These are phyloP conservation scores for Drosophila basisetae DNA, from an alignment of 2,888 invertebrate genomes.

Conservation along the genomic window DNA sequence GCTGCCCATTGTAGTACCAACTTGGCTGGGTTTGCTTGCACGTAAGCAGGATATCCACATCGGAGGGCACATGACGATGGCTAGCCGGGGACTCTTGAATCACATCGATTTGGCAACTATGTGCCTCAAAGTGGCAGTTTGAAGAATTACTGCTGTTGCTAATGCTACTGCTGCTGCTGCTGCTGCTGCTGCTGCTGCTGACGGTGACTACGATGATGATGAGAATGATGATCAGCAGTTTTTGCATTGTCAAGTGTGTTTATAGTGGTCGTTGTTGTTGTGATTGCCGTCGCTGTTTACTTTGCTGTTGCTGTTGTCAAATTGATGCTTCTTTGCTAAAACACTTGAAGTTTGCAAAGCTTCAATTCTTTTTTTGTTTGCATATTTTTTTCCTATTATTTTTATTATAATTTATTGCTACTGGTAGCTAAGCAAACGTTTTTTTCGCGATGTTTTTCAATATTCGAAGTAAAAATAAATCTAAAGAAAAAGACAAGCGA, in stretches of 20 bases:
- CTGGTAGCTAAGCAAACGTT: conserved; percentile 26
- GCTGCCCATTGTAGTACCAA: conserved; percentile 69
- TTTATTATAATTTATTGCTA: conserved; percentile 68
- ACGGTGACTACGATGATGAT: conserved; percentile 37
- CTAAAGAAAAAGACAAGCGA: conserved; percentile 48
- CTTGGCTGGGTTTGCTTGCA: conserved; percentile 46
- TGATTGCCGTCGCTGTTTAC: conserved; percentile 16
- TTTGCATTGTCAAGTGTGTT: conserved; percentile 69
- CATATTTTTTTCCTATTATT: conserved; percentile 42
- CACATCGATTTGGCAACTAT: conserved; percentile 62
- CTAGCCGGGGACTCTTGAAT: conserved; percentile 20
- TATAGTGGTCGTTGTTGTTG: conserved; percentile 13
- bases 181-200: conserved; percentile 15
- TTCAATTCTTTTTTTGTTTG: conserved; percentile 39
- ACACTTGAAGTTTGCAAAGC: conserved; percentile 20
- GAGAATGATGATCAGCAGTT: conserved; percentile 65
- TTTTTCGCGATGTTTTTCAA: conserved; percentile 41
- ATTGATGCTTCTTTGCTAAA: conserved; percentile 26
- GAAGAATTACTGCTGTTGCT: conserved; percentile 6
- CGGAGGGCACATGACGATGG: conserved; percentile 47
- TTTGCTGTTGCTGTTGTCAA: conserved; percentile 45
- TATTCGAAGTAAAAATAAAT: conserved; percentile 70
- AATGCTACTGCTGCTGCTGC: conserved; percentile 2
- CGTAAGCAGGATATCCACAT: conserved; percentile 62
- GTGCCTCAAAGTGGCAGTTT: conserved; percentile 55